Evolutionary conservation across 2,797 vertebrate species (phyloP).

Genomic region (Kryptolebias ocellatus): DNA sequence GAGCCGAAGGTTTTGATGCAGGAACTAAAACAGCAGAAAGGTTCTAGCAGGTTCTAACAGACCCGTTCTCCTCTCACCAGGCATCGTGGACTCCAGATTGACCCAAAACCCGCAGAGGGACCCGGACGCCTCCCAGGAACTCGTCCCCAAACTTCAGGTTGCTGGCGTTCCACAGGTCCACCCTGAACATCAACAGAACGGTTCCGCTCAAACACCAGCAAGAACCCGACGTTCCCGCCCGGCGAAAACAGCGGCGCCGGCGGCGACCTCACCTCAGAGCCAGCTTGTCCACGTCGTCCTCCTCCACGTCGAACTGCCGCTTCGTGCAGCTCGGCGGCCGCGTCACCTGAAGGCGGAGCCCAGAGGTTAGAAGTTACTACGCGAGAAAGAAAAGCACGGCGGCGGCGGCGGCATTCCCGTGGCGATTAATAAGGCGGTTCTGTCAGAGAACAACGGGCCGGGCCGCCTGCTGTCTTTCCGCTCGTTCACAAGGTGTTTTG

Average conservation of each 20-base stretch:
- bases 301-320: conserved; percentile 97
- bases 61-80: conserved; percentile 83
- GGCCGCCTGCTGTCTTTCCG: conserved; percentile 39
- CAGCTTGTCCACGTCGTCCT: conserved; percentile 97
- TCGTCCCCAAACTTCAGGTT: conserved; percentile 98
- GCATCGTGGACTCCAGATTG: conserved; percentile 92
- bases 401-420: conserved; percentile 39
- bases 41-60: too few species aligned
- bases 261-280: conserved; percentile 87
- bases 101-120: conserved; percentile 90
- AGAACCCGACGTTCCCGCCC: not conserved
- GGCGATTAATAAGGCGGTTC: conserved; percentile 58
- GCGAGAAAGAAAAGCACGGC: too few species aligned
- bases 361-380: not conserved
- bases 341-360: conserved; percentile 84
- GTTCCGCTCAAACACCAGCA: not conserved
- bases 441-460: conserved; percentile 76
- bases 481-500: too few species aligned
- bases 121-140: conserved; percentile 93
- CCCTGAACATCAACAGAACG: conserved; percentile 76
- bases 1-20: too few species aligned
- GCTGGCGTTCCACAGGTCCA: conserved; percentile 98
- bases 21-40: too few species aligned
- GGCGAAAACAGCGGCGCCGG: not conserved
- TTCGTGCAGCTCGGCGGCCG: conserved; percentile 94